These are phyloP conservation scores for Henricia sp. DNA, from an alignment of 53 echinoderm and acorn worm species.

Conservation along the genomic window DNA sequence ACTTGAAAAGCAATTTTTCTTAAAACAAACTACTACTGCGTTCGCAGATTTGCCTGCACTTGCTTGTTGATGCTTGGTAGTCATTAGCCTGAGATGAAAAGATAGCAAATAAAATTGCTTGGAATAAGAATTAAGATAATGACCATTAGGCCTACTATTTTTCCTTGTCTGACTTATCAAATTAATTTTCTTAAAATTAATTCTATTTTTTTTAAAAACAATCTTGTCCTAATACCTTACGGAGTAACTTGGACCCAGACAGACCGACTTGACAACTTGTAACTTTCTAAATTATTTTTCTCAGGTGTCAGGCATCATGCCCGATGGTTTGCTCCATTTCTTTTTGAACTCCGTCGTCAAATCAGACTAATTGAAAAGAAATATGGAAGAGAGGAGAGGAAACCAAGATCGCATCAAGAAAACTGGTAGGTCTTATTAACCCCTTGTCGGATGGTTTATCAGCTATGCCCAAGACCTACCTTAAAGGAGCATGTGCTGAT, in stretches of 20 bases:
- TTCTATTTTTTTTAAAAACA: background rate
- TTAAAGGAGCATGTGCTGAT: too few species aligned
- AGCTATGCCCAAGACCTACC: too few species aligned
- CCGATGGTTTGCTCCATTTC: conserved; percentile 87
- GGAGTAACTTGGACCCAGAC: background rate
- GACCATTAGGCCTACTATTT: too few species aligned
- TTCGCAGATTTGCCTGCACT: too few species aligned
- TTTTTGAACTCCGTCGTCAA: conserved; percentile 74
- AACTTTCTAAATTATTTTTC: background rate
- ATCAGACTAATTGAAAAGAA: conserved; percentile 66
- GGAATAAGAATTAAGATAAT: too few species aligned
- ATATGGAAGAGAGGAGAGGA: conserved; percentile 79
- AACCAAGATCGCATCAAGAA: conserved; percentile 88
- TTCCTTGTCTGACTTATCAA: background rate
- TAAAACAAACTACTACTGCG: too few species aligned
- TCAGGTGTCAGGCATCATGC: conserved; percentile 88
- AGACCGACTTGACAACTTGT: background rate
- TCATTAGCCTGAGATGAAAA: too few species aligned
- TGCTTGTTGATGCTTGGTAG: too few species aligned
- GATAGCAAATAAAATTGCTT: too few species aligned
- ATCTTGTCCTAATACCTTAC: background rate
- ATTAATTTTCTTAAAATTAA: background rate
- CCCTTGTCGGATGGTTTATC: background rate
- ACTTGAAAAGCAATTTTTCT: too few species aligned
- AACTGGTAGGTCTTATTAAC: conserved; percentile 82